Base-by-base conservation (phyloP, 1,140 invertebrate genomes). In the Diorhabda carinulata region DNA sequence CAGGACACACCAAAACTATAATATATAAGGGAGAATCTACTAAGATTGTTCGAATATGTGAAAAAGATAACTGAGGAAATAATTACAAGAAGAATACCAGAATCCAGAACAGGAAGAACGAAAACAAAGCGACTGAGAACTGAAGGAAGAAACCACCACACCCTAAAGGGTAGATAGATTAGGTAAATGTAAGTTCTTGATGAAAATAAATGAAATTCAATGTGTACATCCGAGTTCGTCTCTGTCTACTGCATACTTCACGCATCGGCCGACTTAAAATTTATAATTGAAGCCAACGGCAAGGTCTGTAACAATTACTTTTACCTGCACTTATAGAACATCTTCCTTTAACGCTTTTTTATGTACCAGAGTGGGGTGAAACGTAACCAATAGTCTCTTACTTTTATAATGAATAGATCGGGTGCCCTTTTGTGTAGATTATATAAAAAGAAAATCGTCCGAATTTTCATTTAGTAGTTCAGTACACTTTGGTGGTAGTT, bases 401-500 rank as follows among this genome's bases (percentile, higher is more conserved):
- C 47, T n/a, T 52, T n/a, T 52, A 52, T 6, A n/a, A 6, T n/a
- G 47, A 8, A 52, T 6, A 52, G 6, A 52, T n/a, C 47, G n/a
- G 47, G 47, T n/a, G 47, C 47, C 47, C 47, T 52, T 52, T 52
- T 52, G 47, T n/a, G 6, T 52, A 6, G n/a, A 8, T 52, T 6
- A 52, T 52, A 52, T 52, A 52, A 52, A 52, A 8, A 52, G 47
- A 52, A 52, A 52, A 52, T 52, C 47, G 3, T 52, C 47, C 6
- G n/a, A 52, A 52, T 52, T 52, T 52, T 52, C 47, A 52, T 52
- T 52, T n/a, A 52, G 47, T 52, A 52, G 47, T 52, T 52, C 47
- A 52, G 47, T 52, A 52, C 47, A 8, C 47, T 8, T 52, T n/a
- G 47, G 47, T 52, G 47, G 47, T 52, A 52, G 47, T 52, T 52